Evolutionary conservation across 1,140 invertebrate species (phyloP).

Genomic region (Drosophila rhopaloa): DNA sequence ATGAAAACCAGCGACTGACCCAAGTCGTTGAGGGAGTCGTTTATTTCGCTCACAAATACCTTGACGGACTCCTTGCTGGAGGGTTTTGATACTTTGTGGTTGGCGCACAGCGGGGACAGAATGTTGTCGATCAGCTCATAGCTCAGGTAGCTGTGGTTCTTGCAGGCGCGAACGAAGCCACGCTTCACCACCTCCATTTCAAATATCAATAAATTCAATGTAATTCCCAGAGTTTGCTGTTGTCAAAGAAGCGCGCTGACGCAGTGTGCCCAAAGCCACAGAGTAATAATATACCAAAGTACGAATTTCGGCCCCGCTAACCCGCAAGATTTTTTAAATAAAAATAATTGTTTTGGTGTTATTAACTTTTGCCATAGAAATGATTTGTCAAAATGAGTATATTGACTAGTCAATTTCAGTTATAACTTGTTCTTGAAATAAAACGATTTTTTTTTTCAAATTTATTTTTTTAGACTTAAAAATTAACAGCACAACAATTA

Average conservation of each 20-base stretch:
- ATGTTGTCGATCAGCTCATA: constrained; percentile 47
- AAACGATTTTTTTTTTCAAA: not conserved
- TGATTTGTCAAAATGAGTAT: too few relatives aligned
- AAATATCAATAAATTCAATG: not conserved
- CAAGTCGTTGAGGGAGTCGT: constrained; percentile 32
- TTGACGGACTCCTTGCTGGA: constrained; percentile 33
- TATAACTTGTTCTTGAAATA: not conserved
- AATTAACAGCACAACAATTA: constrained; percentile 74
- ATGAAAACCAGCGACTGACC: constrained; percentile 48
- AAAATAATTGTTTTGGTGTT: too few relatives aligned
- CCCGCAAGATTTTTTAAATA: not conserved
- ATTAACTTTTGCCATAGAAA: not conserved
- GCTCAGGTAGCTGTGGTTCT: constrained; percentile 57
- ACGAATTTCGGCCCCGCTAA: not conserved
- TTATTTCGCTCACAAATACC: constrained; percentile 50
- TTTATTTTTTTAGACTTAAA: constrained; percentile 58
- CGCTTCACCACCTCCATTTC: constrained; percentile 54
- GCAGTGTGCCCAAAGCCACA: not conserved
- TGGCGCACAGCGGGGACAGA: constrained; percentile 48
- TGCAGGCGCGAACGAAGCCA: constrained; percentile 61
- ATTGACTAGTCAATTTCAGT: too few relatives aligned
- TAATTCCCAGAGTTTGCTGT: not conserved
- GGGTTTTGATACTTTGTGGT: constrained; percentile 47
- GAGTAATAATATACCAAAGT: not conserved
- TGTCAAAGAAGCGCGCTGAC: constrained; percentile 5